Evolutionary conservation across 2,797 vertebrate genomes (phyloP).

Genomic region (Esox masquinongy): DNA sequence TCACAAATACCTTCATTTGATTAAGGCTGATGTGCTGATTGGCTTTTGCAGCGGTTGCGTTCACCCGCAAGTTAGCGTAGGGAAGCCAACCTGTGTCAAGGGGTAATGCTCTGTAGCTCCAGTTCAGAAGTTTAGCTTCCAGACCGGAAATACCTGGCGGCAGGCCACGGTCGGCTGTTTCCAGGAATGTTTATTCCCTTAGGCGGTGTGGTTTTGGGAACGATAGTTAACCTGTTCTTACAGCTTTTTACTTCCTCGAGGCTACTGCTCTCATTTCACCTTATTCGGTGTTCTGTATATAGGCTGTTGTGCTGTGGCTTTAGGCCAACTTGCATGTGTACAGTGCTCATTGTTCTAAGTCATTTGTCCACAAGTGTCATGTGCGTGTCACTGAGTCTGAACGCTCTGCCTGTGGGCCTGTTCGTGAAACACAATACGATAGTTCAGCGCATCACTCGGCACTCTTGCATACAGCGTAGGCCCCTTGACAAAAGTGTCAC

Average conservation of each 20-base stretch:
- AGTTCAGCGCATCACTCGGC: constrained; percentile 27
- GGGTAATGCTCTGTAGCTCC: not conserved
- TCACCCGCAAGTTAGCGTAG: not conserved
- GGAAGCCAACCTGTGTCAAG: not conserved
- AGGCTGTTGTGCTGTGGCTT: constrained; percentile 44
- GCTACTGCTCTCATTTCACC: constrained; percentile 48
- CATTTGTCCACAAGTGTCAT: constrained; percentile 69
- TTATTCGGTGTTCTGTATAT: constrained; percentile 45
- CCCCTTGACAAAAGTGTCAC: constrained; percentile 15
- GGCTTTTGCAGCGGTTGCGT: not conserved
- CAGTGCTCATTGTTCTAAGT: constrained; percentile 49
- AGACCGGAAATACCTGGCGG: not conserved
- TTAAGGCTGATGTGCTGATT: not conserved
- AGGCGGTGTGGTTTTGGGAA: constrained; percentile 8
- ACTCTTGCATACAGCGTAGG: constrained; percentile 5
- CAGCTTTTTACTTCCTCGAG: constrained; percentile 45
- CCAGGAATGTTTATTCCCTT: constrained; percentile 4
- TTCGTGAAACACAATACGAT: not conserved
- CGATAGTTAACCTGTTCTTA: not conserved
- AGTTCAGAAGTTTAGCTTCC: not conserved
- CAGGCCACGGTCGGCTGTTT: not conserved
- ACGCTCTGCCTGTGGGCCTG: constrained; percentile 42
- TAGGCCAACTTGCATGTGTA: constrained; percentile 38
- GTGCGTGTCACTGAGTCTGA: constrained; percentile 41
- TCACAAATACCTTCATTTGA: not conserved